Conservation (phyloP, 2,113 vertebrate species). For the Cyprinus carpio region DNA sequence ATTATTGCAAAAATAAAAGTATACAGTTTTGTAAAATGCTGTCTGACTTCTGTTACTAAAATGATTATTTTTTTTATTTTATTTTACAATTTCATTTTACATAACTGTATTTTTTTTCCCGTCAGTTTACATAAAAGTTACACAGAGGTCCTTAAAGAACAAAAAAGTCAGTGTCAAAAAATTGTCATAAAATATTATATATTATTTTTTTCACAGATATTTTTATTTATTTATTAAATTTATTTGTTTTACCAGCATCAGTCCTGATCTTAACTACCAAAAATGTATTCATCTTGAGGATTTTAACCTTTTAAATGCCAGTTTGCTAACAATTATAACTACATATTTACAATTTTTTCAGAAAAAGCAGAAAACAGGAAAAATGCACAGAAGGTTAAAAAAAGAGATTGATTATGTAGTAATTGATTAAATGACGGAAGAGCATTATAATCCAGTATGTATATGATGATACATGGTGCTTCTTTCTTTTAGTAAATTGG, state of each 20-base stretch:
- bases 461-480: not conserved
- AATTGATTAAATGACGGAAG: not conserved
- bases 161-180: too few species aligned
- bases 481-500: not conserved
- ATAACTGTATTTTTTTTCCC: not conserved
- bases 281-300: too few species aligned
- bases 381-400: too few species aligned
- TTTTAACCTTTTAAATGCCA: too few species aligned
- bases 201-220: too few species aligned
- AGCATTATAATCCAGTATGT: too few species aligned
- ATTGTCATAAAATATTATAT: too few species aligned
- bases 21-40: not conserved
- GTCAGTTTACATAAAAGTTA: too few species aligned
- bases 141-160: too few species aligned
- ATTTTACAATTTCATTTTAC: not conserved
- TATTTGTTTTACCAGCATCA: not conserved
- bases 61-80: not conserved
- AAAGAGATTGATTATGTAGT: not conserved
- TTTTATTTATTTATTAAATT: too few species aligned
- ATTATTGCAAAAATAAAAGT: not conserved
- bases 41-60: not conserved
- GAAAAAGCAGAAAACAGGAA: not conserved
- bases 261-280: not conserved
- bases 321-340: too few species aligned
- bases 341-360: not conserved